Percentiles rank a stretch among this genome's conserved stretches.
Evolutionary conservation across 1,140 invertebrate genomes (phyloP).

Genomic region (Drosophila micromelanica): DNA sequence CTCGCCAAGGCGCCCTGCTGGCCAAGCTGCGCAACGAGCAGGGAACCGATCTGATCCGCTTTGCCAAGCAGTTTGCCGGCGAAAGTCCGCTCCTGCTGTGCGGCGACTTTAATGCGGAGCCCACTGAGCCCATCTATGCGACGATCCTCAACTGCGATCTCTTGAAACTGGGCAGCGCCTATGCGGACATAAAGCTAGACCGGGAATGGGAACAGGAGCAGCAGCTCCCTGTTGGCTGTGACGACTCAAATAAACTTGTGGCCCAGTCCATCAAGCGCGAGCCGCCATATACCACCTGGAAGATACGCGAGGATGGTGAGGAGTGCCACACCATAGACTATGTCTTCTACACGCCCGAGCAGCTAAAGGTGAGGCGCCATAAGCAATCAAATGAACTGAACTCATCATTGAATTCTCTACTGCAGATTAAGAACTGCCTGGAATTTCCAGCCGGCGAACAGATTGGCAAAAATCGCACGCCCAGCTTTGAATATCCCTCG

Average conservation of each 20-base stretch:
- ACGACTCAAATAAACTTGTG: constrained; percentile 50
- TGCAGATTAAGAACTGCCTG: constrained; percentile 86
- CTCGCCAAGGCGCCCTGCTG: constrained; percentile 88
- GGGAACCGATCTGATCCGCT: constrained; percentile 89
- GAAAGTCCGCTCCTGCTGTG: constrained; percentile 88
- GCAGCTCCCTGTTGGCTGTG: constrained; percentile 19
- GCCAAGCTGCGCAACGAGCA: constrained; percentile 90
- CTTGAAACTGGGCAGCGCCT: constrained; percentile 85
- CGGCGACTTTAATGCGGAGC: constrained; percentile 93
- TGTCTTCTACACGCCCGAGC: constrained; percentile 88
- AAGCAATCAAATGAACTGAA: neutral
- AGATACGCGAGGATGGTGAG: constrained; percentile 90
- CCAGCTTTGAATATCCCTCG: constrained; percentile 90
- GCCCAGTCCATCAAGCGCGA: constrained; percentile 85
- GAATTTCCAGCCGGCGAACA: constrained; percentile 88
- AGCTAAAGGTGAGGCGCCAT: constrained; percentile 82
- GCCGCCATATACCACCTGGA: constrained; percentile 92
- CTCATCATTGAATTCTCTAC: neutral
- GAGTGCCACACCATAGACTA: constrained; percentile 92
- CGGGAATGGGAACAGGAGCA: constrained; percentile 32
- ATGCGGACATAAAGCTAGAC: constrained; percentile 84
- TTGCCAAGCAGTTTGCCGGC: constrained; percentile 86
- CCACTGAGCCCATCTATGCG: constrained; percentile 89
- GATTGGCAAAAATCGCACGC: constrained; percentile 89
- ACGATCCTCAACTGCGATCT: constrained; percentile 85